These are phyloP conservation scores for Thinocorus orbignyianus DNA, from an alignment of 2,113 vertebrate species.

Conservation along the genomic window DNA sequence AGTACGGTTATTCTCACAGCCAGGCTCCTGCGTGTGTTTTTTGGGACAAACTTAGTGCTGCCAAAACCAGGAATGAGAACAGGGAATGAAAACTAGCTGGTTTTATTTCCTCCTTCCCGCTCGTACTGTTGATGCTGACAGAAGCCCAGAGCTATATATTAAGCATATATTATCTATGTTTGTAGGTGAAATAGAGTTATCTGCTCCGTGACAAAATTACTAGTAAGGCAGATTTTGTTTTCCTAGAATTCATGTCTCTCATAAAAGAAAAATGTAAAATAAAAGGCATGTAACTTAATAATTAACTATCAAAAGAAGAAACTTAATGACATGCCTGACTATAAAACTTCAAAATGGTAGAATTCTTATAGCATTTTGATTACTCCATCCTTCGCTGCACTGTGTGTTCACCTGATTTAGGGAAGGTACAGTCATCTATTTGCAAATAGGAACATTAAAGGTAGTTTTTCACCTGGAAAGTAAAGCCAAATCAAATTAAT, in stretches of 20 bases:
- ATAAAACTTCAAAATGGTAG: background rate
- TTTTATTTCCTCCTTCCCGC: background rate
- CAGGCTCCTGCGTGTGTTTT: background rate
- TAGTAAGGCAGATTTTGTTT: background rate
- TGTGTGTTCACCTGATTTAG: slow-evolving; percentile 39
- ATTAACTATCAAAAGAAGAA: slow-evolving; percentile 10
- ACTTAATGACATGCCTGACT: background rate
- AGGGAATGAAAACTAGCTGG: background rate
- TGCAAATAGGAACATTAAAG: slow-evolving; percentile 26
- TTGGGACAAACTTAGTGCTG: background rate
- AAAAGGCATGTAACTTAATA: background rate
- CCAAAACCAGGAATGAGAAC: background rate
- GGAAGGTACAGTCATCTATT: background rate
- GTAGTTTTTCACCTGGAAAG: slow-evolving; percentile 29
- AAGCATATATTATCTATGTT: background rate
- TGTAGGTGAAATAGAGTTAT: background rate
- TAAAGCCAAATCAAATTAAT: slow-evolving; percentile 1
- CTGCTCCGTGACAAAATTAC: background rate
- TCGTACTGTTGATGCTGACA: background rate
- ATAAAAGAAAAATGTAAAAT: slow-evolving; percentile 8
- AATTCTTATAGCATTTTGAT: slow-evolving; percentile 22
- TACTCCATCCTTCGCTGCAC: slow-evolving; percentile 24
- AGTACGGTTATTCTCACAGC: background rate
- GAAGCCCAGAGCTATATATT: background rate
- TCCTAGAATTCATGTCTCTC: background rate